phyloP scores from a whole-genome alignment of 2,888 invertebrate genomes.

The Protonemura montana region DNA sequence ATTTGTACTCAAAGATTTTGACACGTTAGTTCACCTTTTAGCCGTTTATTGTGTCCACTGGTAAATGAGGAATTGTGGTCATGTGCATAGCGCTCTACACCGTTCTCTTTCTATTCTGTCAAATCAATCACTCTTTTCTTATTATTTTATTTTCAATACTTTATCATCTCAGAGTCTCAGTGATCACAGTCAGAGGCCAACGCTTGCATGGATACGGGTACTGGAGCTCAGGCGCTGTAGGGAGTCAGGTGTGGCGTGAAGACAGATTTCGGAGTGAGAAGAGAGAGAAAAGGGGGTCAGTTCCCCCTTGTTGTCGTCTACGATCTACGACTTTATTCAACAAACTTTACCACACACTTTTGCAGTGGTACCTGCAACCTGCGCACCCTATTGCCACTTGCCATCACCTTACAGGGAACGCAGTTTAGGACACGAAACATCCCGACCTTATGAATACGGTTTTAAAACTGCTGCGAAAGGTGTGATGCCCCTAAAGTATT shows the following conservation, averaged over 20 bases:
- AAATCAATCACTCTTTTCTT: background rate
- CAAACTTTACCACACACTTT: background rate
- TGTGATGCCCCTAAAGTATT: slow-evolving; percentile 44
- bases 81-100: background rate
- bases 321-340: background rate
- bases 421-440: background rate
- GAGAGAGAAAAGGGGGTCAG: background rate
- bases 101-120: background rate
- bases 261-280: background rate
- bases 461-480: slow-evolving; percentile 43
- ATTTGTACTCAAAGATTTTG: background rate
- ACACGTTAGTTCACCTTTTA: slow-evolving; percentile 1
- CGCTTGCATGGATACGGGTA: background rate
- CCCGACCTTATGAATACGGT: slow-evolving; percentile 31
- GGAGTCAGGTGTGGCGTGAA: slow-evolving; percentile 24
- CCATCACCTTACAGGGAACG: background rate
- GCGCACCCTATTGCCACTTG: background rate
- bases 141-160: background rate
- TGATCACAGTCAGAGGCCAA: background rate
- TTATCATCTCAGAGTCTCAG: background rate
- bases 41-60: background rate
- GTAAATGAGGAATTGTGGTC: background rate
- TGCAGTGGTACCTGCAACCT: background rate
- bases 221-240: background rate
- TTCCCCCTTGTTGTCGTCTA: background rate